phyloP scores from a whole-genome alignment of 35 echinoderm and acorn worm species.

The Heliocidaris tuberculata region DNA sequence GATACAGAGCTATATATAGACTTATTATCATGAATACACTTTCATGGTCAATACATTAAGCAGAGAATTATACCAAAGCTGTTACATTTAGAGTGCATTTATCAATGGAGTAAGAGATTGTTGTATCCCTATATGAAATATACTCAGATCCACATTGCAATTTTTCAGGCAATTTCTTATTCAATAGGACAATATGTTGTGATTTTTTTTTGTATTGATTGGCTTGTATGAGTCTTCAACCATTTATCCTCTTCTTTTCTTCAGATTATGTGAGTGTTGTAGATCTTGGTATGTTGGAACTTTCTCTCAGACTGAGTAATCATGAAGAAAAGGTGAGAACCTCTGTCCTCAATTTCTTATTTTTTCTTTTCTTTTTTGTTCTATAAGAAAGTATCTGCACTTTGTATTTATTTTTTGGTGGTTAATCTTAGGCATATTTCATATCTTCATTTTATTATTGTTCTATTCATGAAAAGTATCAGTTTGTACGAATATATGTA shows the following conservation, averaged over 20 bases:
- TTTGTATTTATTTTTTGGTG: no score
- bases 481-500: no score
- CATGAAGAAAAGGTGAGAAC: conserved; percentile 66
- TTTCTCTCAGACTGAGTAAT: conserved; percentile 77
- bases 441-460: no score
- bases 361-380: no score
- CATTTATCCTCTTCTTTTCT: background rate
- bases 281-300: conserved; percentile 87
- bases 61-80: background rate
- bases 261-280: conserved; percentile 99
- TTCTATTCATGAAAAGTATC: no score
- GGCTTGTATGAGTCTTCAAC: background rate
- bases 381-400: no score
- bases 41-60: background rate
- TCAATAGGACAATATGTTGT: background rate
- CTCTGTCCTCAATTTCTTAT: no score
- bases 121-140: no score
- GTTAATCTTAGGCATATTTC: no score
- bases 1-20: no score
- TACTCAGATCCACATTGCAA: no score
- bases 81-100: background rate
- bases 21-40: background rate
- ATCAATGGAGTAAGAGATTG: background rate
- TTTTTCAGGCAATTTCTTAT: background rate
- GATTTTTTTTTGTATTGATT: background rate